Evolutionary conservation across 2,888 invertebrate genomes (phyloP), one percentile per base, ranked within the genome.

Genomic region (Cataglyphis rosenhaueri): DNA sequence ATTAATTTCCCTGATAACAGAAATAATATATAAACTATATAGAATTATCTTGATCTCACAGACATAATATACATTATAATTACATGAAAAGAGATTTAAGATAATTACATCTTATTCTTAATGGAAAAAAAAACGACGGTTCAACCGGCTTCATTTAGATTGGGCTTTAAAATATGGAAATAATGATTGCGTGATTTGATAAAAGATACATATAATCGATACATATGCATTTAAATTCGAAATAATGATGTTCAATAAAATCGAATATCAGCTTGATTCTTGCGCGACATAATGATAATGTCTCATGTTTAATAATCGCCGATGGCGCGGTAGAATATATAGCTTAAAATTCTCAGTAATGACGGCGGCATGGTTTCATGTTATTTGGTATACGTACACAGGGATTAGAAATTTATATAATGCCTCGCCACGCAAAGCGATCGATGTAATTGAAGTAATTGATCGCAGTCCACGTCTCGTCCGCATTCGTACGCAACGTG

Each of bases 401-500:
- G 35, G 21, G 44, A 68, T 68, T 79, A 70, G 70, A 70, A 79
- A 32, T 68, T 44, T 48, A 78, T 62, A 35, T 44, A 32, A 59
- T 68, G 21, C 44, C 59, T 59, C 41, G 44, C 44, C 57, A 35
- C 57, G 41, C 65, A 41, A 76, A 48, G 59, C 59, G 35, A 70
- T 79, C 68, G 70, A 79, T 70, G 59, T 79, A 70, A 79, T 78
- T 78, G 68, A 68, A 78, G 25, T 68, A 78, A 59, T 79, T 70
- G 68, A 44, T 32, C 68, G 35, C 35, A 35, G 25, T 59, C 65
- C 55, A 35, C 25, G 25, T 75, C 65, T 38, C 18, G 32, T 66
- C 12, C 38, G 25, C 64, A 25, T 44, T 79, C 70, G 57, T 61
- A 70, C 35, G 25, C 48, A 79, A 79, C 18, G 70, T 79, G 44